A percentile compares a stretch with the other conserved stretches of the same genome.
Conservation (phyloP, 30 jellyfish, hydroid and myxozoan genomes). For the Aurelia coerulea region DNA sequence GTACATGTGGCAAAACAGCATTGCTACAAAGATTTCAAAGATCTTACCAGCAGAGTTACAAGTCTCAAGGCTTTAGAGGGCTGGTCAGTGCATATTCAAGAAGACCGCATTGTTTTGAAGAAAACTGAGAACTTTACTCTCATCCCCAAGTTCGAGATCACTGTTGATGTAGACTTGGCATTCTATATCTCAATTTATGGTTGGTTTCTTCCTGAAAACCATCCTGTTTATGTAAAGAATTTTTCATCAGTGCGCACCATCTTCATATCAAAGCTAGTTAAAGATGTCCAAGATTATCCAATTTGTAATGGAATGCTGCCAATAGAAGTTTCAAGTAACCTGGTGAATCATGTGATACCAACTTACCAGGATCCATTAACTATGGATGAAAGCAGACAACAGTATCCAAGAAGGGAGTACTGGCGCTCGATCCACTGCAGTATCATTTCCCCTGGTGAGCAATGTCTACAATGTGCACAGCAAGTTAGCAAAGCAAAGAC, state of each 20-base stretch:
- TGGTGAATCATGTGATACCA: not conserved
- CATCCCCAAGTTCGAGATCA: constrained; percentile 4
- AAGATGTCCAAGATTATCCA: not conserved
- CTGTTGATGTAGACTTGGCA: not conserved
- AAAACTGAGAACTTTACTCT: constrained; percentile 1
- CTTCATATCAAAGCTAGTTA: constrained; percentile 2
- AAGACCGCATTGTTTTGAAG: not conserved
- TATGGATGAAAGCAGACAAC: constrained; percentile 3
- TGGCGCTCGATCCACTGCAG: constrained; percentile 26
- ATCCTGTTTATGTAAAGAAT: not conserved
- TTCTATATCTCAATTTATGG: not conserved
- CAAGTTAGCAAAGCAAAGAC: constrained; percentile 11
- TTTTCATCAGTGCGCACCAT: not conserved
- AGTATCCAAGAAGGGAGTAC: constrained; percentile 24
- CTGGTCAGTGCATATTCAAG: constrained; percentile 9
- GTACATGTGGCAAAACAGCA: constrained; percentile 1
- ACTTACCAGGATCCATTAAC: constrained; percentile 1
- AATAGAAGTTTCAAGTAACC: not conserved
- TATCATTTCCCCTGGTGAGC: constrained; percentile 26
- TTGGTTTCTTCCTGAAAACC: not conserved
- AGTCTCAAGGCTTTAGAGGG: constrained; percentile 9
- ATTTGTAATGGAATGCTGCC: constrained; percentile 2
- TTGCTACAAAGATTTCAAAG: constrained; percentile 38
- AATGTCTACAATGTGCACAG: constrained; percentile 19
- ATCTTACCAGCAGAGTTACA: constrained; percentile 6